Evolutionary conservation across 2,888 invertebrate species (phyloP).

Genomic region (Plusia festucae): DNA sequence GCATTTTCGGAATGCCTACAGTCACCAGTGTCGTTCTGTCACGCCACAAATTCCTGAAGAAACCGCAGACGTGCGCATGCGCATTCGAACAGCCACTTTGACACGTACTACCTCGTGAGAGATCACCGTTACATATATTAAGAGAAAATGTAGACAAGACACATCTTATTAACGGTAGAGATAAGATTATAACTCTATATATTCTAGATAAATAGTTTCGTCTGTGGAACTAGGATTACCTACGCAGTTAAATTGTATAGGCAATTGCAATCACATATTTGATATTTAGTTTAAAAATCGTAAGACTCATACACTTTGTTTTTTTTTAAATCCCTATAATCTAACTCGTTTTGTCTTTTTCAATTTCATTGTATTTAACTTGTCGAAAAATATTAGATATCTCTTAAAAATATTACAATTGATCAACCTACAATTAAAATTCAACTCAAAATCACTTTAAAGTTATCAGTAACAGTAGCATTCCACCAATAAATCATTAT

Average conservation of each 20-base stretch:
- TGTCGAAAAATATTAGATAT: too few relatives aligned
- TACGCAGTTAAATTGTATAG: conserved; percentile 1
- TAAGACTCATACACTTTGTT: too few relatives aligned
- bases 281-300: too few relatives aligned
- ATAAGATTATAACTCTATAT: conserved; percentile 16
- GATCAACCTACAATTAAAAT: neutral
- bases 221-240: neutral
- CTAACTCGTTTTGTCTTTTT: too few relatives aligned
- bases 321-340: too few relatives aligned
- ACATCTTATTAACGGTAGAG: conserved; percentile 19
- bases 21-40: conserved; percentile 43
- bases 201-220: conserved; percentile 19
- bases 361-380: too few relatives aligned
- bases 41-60: conserved; percentile 52
- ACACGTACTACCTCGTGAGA: conserved; percentile 60
- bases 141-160: conserved; percentile 26
- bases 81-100: conserved; percentile 53
- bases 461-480: conserved; percentile 58
- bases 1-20: conserved; percentile 47
- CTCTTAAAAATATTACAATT: too few relatives aligned
- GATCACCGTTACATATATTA: conserved; percentile 42
- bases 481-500: conserved; percentile 66
- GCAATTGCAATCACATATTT: too few relatives aligned
- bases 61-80: conserved; percentile 62
- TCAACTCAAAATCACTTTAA: conserved; percentile 29